Evolutionary conservation across 2,113 vertebrate species (phyloP).

Genomic region (Pandion haliaetus): DNA sequence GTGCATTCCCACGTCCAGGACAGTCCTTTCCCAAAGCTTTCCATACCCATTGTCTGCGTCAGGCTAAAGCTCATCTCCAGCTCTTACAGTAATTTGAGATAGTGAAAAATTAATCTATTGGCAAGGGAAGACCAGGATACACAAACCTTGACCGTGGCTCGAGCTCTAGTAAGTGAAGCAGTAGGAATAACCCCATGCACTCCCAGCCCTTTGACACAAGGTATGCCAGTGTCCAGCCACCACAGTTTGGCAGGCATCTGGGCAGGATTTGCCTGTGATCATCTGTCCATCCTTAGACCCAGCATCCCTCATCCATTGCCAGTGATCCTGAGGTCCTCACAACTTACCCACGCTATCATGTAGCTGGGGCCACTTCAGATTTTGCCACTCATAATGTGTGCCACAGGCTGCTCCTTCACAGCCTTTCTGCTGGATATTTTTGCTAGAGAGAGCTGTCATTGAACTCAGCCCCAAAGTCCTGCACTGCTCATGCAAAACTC

Average conservation of each 20-base stretch:
- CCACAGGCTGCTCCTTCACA: background rate
- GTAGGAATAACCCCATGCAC: fast-evolving
- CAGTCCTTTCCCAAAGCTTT: background rate
- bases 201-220: background rate
- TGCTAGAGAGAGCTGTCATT: background rate
- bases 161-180: fast-evolving
- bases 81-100: background rate
- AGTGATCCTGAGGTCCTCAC: fast-evolving
- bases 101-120: background rate
- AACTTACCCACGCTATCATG: fast-evolving
- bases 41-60: background rate
- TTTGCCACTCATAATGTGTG: fast-evolving
- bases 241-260: background rate
- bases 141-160: fast-evolving
- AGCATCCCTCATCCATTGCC: background rate
- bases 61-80: background rate
- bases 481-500: background rate
- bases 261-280: background rate
- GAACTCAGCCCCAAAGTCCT: background rate
- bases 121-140: background rate
- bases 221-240: background rate
- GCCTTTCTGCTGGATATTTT: fast-evolving
- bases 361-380: background rate
- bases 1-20: too few species aligned
- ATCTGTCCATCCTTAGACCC: background rate